These are phyloP conservation scores for Lagopus leucura DNA, from an alignment of 2,113 vertebrate species.

Conservation along the genomic window DNA sequence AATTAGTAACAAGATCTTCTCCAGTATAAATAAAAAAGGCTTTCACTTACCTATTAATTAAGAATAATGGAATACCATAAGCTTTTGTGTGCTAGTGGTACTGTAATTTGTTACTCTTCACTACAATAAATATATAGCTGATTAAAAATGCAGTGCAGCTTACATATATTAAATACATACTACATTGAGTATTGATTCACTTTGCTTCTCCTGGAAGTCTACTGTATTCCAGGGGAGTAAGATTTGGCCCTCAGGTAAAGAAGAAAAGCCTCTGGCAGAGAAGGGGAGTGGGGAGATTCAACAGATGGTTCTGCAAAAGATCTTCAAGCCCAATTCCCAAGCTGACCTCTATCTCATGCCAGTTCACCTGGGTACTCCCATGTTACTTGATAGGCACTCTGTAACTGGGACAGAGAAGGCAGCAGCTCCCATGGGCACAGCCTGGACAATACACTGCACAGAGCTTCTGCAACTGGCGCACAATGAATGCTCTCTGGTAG, in stretches of 20 bases:
- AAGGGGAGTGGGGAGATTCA: background rate
- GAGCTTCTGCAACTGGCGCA: background rate
- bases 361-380: background rate
- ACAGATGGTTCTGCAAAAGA: background rate
- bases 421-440: background rate
- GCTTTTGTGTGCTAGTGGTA: slow-evolving; percentile 69
- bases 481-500: background rate
- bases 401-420: background rate
- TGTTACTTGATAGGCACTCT: background rate
- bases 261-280: background rate
- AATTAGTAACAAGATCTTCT: slow-evolving; percentile 69
- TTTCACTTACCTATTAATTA: slow-evolving; percentile 79
- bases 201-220: background rate
- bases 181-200: slow-evolving; percentile 29
- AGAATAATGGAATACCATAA: slow-evolving; percentile 80
- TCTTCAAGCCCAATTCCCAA: background rate
- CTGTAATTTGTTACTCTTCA: slow-evolving; percentile 76
- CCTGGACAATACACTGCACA: background rate
- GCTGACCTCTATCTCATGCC: background rate
- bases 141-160: slow-evolving; percentile 71
- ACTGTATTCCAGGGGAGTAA: background rate
- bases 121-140: slow-evolving; percentile 68
- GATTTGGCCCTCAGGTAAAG: background rate
- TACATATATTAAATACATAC: slow-evolving; percentile 49
- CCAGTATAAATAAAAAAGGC: slow-evolving; percentile 74